Evolutionary conservation across 2,888 invertebrate species (phyloP).

Genomic region (Pterostichus madidus): DNA sequence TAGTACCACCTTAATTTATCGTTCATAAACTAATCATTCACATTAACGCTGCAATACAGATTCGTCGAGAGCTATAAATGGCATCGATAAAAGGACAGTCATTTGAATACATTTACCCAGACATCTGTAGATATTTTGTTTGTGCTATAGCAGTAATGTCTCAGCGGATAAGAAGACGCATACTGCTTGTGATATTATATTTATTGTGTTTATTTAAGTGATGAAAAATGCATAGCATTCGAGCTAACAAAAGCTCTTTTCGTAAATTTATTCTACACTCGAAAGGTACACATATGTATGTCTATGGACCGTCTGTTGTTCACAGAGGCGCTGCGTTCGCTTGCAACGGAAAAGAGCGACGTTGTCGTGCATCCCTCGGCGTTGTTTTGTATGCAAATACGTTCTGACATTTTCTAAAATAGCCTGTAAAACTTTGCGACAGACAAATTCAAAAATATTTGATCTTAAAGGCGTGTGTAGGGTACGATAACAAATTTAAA

Average conservation of each 20-base stretch:
- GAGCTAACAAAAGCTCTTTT: neutral
- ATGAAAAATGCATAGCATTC: neutral
- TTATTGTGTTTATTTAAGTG: neutral
- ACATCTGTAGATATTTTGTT: no score
- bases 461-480: constrained; percentile 17
- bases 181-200: no score
- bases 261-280: neutral
- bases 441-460: constrained; percentile 22
- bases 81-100: no score
- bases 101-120: no score
- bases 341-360: neutral
- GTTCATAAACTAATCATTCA: no score
- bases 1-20: no score
- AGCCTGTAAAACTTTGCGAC: neutral
- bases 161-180: no score
- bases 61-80: no score
- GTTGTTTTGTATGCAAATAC: constrained; percentile 37
- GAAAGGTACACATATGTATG: neutral
- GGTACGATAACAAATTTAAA: neutral
- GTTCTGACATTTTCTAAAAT: constrained; percentile 24
- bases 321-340: neutral
- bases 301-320: neutral
- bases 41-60: no score
- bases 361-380: neutral
- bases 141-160: no score